Base-by-base conservation (phyloP, 2,797 vertebrate species). In the Lerista edwardsae region DNA sequence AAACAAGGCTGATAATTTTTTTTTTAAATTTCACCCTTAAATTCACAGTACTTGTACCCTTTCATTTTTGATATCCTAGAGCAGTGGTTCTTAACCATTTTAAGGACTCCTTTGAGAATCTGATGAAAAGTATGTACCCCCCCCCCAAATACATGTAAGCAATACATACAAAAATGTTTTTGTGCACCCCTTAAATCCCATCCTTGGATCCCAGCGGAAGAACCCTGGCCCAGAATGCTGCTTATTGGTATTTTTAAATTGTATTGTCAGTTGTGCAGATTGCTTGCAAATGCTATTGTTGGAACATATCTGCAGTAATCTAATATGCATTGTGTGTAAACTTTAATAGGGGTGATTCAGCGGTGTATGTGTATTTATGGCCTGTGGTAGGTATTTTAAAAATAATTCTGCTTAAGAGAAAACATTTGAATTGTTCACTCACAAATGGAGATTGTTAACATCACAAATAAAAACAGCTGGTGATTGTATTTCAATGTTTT, bases 11-110 rank as follows among this genome's bases (percentile, higher is more conserved):
- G 64, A 71, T 29, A 36, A 62, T 62, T 9, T 2, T 11, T 31
- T n/a, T 76, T 31, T n/a, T 76, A n/a, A 27, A 19, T 44, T 39
- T 44, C 57, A n/a, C 39, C 21, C n/a, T 12, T 47, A 27, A 44
- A 17, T 34, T 14, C 31, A 21, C 71, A n/a, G 6, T 64, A 36
- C 55, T 79, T 5, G 44, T 3, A 36, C n/a, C 6, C 14, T 36
- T 84, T 69, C 11, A n/a, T 61, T 41, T 84, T 84, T 69, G 12
- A 9, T 79, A 64, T 72, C 44, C 29, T 76, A 51, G 41, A 61
- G 55, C 51, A 17, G 51, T 55, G 15, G 15, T 55, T 55, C 51
- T 9, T 55, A 55, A 55, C 51, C 10, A 17, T 55, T 55, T 55
- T 55, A 2, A 17, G 51, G 15, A 55, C 51, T 15, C 51, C 14